Conservation (phyloP, 2,888 invertebrate genomes). For the Tolmerus cingulatus region DNA sequence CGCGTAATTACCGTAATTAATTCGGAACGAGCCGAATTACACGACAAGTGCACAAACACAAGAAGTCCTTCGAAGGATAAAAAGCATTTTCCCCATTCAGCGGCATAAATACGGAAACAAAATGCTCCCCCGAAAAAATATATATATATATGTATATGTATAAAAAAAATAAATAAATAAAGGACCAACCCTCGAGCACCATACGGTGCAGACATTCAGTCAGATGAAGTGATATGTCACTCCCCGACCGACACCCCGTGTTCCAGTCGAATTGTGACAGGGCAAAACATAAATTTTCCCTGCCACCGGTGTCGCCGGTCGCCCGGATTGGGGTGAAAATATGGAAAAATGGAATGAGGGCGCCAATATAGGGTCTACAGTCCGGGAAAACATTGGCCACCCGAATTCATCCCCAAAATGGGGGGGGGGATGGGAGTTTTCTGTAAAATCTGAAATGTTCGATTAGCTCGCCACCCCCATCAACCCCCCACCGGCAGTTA, state of each 20-base stretch:
- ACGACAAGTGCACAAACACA: not conserved
- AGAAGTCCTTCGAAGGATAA: not conserved
- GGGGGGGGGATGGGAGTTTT: not conserved
- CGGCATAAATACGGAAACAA: not conserved
- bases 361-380: not conserved
- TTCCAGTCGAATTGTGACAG: constrained; percentile 31
- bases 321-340: not conserved
- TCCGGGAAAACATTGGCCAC: not conserved
- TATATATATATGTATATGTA: too few species aligned
- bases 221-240: constrained; percentile 34
- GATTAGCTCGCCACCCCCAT: not conserved
- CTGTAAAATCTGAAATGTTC: constrained; percentile 28
- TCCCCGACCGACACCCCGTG: not conserved
- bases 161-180: not conserved
- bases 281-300: constrained; percentile 9
- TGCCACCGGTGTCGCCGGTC: not conserved
- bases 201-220: constrained; percentile 1
- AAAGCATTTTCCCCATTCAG: not conserved
- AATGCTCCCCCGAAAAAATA: not conserved
- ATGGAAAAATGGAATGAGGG: not conserved
- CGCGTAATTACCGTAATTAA: constrained; percentile 12
- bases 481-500: not conserved
- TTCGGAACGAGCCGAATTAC: not conserved
- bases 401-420: not conserved
- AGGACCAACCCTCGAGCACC: not conserved